Base-by-base conservation (phyloP, 2,113 vertebrate genomes). In the Eleginops maclovinus region DNA sequence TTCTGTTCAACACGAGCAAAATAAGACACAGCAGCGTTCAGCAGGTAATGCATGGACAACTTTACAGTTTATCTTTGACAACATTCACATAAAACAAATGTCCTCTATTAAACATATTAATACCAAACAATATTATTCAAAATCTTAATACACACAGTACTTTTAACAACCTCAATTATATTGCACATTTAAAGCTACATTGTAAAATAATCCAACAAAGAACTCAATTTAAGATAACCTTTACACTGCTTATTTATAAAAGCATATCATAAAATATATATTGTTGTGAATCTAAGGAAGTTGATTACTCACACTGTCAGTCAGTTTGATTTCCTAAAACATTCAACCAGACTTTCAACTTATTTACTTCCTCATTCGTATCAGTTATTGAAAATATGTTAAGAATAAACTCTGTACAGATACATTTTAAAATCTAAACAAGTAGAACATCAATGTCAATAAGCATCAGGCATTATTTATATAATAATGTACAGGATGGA, bases 151-250 rank as follows among this genome's bases (percentile, higher is more conserved):
- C 24, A 26, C 12, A 46, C 36, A 46, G 4, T 4, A 6, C 46
- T 58, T 54, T 13, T 10, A 28, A 47, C 21, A 66, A 21, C 7
- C n/a, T 47, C 9, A 36, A 47, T 47, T n/a, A 60, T 3, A n/a
- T 73, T 73, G 69, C 81, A 83, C 54, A 15, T 66, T 54, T 61
- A 3, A 72, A 55, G 41, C 43, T 68, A 36, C 46, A 64, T 56
- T 58, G 9, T 43, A n/a, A 67, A 61, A 47, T 4, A 9, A 43
- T 9, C 9, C 19, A 56, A n/a, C 4, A 5, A 11, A 28, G 22
- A 6, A 9, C 12, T 0, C 7, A 31, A 28, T 44, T 4, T 31
- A 50, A 72, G 28, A 4, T 31, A 17, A 9, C 7, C 44, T 64
- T 36, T 21, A 70, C 24, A 51, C 10, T 9, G n/a, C 8, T 46